Conservation (phyloP, 2,113 vertebrate genomes). For the Hiodon tergisus region DNA sequence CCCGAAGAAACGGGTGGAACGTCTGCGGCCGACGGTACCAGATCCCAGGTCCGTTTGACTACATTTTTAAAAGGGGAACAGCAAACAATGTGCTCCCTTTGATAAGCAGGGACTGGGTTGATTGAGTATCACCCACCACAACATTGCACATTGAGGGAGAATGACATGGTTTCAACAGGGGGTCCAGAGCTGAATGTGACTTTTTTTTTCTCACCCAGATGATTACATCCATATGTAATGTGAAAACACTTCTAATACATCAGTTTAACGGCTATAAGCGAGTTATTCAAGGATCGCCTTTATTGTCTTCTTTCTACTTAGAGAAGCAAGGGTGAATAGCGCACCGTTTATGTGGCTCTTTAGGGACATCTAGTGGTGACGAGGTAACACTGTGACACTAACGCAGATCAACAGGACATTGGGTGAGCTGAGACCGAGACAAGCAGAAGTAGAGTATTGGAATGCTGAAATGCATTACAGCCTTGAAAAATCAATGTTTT, state of each 20-base stretch:
- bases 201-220: slow-evolving; percentile 20
- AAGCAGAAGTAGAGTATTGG: neutral
- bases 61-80: slow-evolving; percentile 8
- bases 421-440: too few species aligned
- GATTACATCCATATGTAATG: neutral
- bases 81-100: slow-evolving; percentile 19
- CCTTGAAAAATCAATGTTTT: too few species aligned
- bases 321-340: neutral
- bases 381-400: neutral
- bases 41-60: slow-evolving; percentile 10
- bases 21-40: slow-evolving; percentile 34
- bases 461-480: too few species aligned
- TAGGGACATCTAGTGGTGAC: slow-evolving; percentile 14
- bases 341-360: neutral
- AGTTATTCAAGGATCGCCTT: neutral
- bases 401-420: neutral
- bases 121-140: slow-evolving; percentile 13
- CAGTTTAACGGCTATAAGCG: neutral
- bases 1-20: slow-evolving; percentile 41
- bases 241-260: slow-evolving; percentile 15
- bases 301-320: slow-evolving; percentile 11
- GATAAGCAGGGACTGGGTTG: slow-evolving; percentile 12
- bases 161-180: neutral
- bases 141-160: slow-evolving; percentile 6
- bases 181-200: slow-evolving; percentile 16